phyloP scores from a whole-genome alignment of 2,113 vertebrate species.

The Lampris megalopsis region DNA sequence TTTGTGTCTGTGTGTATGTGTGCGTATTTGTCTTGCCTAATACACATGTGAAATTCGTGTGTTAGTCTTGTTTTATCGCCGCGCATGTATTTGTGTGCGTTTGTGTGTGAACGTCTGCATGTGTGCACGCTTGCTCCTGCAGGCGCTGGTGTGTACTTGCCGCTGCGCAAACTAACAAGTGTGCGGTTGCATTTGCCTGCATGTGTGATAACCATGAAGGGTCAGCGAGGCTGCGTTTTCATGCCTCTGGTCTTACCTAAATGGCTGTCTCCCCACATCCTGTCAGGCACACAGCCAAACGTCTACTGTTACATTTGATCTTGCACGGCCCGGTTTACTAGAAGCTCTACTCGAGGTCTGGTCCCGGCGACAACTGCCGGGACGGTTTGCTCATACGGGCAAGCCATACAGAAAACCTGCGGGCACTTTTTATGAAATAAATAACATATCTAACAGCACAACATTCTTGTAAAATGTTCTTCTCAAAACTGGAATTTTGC shows the following conservation, averaged over 20 bases:
- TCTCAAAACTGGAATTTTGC: too few relatives aligned
- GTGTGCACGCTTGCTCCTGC: too few relatives aligned
- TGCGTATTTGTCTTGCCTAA: background rate
- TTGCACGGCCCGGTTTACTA: background rate
- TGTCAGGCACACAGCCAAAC: slow-evolving; percentile 2
- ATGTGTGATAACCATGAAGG: slow-evolving; percentile 23
- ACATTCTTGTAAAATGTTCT: too few relatives aligned
- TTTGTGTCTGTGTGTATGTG: background rate
- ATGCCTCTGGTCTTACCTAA: slow-evolving; percentile 20
- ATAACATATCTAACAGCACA: too few relatives aligned
- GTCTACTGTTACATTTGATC: slow-evolving; percentile 5
- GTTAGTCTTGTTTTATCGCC: too few relatives aligned
- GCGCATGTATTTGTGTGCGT: too few relatives aligned
- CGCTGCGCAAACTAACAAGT: too few relatives aligned
- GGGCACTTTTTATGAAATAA: too few relatives aligned
- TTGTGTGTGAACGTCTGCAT: background rate
- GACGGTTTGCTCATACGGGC: background rate
- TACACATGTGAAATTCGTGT: too few relatives aligned
- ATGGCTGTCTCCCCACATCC: slow-evolving; percentile 1
- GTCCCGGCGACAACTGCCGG: background rate
- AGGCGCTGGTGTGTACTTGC: too few relatives aligned
- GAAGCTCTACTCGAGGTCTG: background rate
- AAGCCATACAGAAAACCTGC: background rate
- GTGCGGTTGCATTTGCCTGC: background rate
- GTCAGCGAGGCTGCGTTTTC: slow-evolving; percentile 24